Percentiles rank a stretch among this genome's conserved stretches.
Conservation (phyloP, 2,888 invertebrate genomes). For the Galeopsomyia nigrocyanea region DNA sequence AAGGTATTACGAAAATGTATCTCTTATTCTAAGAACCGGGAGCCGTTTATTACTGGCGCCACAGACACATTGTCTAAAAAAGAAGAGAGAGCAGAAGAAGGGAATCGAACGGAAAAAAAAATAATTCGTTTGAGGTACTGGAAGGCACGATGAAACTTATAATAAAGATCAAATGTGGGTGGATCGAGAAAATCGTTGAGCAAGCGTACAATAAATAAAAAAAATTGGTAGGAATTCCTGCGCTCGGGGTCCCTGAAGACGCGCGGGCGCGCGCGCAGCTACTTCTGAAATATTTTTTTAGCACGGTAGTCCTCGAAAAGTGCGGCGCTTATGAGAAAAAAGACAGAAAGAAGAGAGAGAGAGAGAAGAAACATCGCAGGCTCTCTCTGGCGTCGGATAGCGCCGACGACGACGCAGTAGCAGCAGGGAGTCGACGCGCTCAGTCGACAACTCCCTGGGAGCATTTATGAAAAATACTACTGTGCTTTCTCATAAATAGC, state of each 20-base stretch:
- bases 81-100: not conserved
- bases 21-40: slow-evolving; percentile 45
- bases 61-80: slow-evolving; percentile 39
- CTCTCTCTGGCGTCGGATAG: slow-evolving; percentile 15
- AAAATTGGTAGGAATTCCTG: slow-evolving; percentile 38
- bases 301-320: slow-evolving; percentile 53
- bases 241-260: not conserved
- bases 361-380: too few relatives aligned
- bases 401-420: slow-evolving; percentile 46
- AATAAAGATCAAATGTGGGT: slow-evolving; percentile 49
- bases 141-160: slow-evolving; percentile 35
- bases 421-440: slow-evolving; percentile 45
- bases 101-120: slow-evolving; percentile 9
- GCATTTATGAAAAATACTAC: slow-evolving; percentile 51
- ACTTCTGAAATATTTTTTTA: slow-evolving; percentile 54
- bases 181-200: slow-evolving; percentile 48
- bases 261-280: slow-evolving; percentile 36
- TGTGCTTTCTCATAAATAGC: slow-evolving; percentile 56
- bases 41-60: slow-evolving; percentile 49
- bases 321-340: slow-evolving; percentile 50
- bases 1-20: slow-evolving; percentile 36
- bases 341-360: slow-evolving; percentile 30
- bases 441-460: slow-evolving; percentile 39
- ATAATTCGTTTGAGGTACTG: slow-evolving; percentile 16
- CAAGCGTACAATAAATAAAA: slow-evolving; percentile 49